Conservation (phyloP, 2,797 vertebrate genomes). For the Cirrhinus molitorella region DNA sequence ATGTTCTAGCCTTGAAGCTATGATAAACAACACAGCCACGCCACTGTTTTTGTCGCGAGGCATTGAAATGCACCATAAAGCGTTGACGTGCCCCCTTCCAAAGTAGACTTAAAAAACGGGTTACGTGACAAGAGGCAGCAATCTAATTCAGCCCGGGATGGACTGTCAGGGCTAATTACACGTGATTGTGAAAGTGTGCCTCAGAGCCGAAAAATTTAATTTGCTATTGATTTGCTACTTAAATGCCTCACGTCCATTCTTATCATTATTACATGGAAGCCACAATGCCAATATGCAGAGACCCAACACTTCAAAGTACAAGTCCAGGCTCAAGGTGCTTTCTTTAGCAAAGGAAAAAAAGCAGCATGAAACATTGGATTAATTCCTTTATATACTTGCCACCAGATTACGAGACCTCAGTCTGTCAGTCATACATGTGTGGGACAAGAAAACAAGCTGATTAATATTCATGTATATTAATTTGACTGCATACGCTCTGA, state of each 20-base stretch:
- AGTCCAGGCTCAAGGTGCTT: conserved; percentile 66
- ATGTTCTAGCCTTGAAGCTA: conserved; percentile 51
- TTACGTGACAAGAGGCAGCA: conserved; percentile 73
- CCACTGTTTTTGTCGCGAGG: conserved; percentile 41
- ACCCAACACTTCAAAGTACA: conserved; percentile 73
- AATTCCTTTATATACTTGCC: conserved; percentile 57
- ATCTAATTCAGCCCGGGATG: conserved; percentile 70
- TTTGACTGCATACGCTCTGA: conserved; percentile 31
- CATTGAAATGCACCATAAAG: conserved; percentile 62
- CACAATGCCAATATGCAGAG: conserved; percentile 76
- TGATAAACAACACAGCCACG: conserved; percentile 45
- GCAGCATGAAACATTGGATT: conserved; percentile 62
- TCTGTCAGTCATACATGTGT: conserved; percentile 45
- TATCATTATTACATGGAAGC: conserved; percentile 81
- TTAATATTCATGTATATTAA: conserved; percentile 61
- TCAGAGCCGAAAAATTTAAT: conserved; percentile 85
- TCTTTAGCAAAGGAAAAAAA: conserved; percentile 54
- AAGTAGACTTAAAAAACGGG: conserved; percentile 62
- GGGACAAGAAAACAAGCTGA: conserved; percentile 49
- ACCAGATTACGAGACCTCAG: conserved; percentile 50
- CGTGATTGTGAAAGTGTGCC: conserved; percentile 81
- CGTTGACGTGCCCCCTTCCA: conserved; percentile 55
- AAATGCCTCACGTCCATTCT: conserved; percentile 81
- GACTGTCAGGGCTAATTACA: conserved; percentile 84
- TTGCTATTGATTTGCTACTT: conserved; percentile 87